Conservation (phyloP, 2,113 vertebrate genomes). For the Dipodomys spectabilis region DNA sequence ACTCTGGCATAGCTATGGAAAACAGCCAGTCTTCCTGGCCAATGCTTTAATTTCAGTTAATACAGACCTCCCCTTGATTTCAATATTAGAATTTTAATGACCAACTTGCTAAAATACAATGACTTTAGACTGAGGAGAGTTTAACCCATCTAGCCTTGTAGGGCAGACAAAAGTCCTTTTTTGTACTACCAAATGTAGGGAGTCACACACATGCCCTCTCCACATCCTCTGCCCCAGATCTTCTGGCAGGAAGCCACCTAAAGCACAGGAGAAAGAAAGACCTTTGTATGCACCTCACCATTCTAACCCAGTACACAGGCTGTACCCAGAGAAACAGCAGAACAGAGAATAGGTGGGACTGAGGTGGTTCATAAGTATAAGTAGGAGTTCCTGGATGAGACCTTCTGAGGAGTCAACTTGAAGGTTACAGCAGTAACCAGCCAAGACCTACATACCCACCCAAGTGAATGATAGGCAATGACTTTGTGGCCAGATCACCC, state of each 20-base stretch:
- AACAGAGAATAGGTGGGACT: neutral
- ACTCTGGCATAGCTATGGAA: neutral
- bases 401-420: neutral
- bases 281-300: neutral
- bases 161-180: slow-evolving; percentile 31
- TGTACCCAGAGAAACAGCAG: neutral
- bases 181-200: neutral
- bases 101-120: neutral
- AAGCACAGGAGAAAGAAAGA: neutral
- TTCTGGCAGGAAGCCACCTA: slow-evolving; percentile 39
- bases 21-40: neutral
- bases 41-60: neutral
- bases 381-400: neutral
- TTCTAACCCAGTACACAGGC: neutral
- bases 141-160: neutral
- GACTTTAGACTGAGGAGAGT: neutral
- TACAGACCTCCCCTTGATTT: neutral
- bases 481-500: neutral
- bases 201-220: neutral
- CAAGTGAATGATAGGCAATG: no score
- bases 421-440: neutral
- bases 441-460: neutral
- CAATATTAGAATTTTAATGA: slow-evolving; percentile 24
- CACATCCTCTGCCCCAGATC: neutral
- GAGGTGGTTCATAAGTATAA: neutral